Evolutionary conservation across 2,113 vertebrate species (phyloP).

Genomic region (Scatophagus argus): DNA sequence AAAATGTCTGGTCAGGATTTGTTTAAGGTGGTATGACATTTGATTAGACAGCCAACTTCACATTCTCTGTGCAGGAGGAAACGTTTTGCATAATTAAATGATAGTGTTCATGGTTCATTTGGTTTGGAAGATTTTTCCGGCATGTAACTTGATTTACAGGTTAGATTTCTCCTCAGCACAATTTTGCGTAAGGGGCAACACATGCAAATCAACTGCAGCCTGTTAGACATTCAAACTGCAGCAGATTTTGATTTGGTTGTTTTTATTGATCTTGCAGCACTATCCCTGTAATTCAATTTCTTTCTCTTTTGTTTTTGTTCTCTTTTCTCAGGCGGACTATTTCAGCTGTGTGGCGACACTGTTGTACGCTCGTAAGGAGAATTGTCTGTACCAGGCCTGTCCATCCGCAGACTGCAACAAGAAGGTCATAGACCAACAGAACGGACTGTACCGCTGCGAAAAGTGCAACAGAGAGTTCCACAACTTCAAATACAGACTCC

Average conservation of each 20-base stretch:
- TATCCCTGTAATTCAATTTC: conserved; percentile 34
- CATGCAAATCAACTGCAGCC: conserved; percentile 23
- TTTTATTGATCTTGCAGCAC: conserved; percentile 31
- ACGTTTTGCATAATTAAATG: not conserved
- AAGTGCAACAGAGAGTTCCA: conserved; percentile 90
- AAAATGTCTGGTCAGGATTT: conserved; percentile 1
- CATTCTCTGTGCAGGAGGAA: conserved; percentile 3
- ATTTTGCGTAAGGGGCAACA: not conserved
- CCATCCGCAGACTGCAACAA: conserved; percentile 92
- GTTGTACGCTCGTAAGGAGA: conserved; percentile 90
- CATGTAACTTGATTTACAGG: conserved; percentile 7
- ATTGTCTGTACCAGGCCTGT: conserved; percentile 93
- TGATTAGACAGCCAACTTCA: not conserved
- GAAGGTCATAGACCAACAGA: conserved; percentile 92
- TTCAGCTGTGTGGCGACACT: conserved; percentile 91
- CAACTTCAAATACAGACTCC: conserved; percentile 91
- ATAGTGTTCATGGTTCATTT: not conserved
- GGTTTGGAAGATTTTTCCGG: not conserved
- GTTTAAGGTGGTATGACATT: not conserved
- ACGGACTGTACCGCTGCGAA: conserved; percentile 91
- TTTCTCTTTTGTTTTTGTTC: conserved; percentile 8
- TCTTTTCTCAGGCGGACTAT: conserved; percentile 87
- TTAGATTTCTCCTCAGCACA: conserved; percentile 21
- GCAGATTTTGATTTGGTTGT: conserved; percentile 27
- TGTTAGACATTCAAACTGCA: conserved; percentile 25